Conservation (phyloP, 2,888 invertebrate genomes). For the Pseudeuparius sepicola region DNA sequence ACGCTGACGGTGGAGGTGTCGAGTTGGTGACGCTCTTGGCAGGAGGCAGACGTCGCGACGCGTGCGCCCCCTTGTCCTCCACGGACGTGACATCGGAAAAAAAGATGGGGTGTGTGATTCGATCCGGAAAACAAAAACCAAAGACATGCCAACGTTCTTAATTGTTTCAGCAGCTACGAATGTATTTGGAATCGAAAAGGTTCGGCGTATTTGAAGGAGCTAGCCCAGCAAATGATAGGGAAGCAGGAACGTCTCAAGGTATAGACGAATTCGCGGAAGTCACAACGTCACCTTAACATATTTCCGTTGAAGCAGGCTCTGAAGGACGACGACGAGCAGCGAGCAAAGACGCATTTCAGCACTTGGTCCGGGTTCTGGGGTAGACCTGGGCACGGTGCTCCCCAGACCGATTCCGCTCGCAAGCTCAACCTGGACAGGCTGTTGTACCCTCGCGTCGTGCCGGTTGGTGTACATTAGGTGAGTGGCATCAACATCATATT, state of each 20-base stretch:
- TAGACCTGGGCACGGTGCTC: conserved; percentile 61
- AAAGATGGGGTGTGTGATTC: conserved; percentile 39
- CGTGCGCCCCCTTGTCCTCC: conserved; percentile 45
- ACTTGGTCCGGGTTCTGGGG: conserved; percentile 75
- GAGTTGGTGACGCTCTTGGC: conserved; percentile 70
- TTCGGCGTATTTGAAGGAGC: conserved; percentile 42
- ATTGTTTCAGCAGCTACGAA: conserved; percentile 9
- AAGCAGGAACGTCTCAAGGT: conserved; percentile 41
- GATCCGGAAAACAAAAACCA: not conserved
- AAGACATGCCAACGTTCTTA: conserved; percentile 6
- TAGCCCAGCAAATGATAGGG: conserved; percentile 44
- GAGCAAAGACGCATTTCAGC: conserved; percentile 59
- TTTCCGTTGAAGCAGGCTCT: too few species aligned
- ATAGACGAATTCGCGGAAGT: conserved; percentile 16
- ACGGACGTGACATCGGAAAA: conserved; percentile 46
- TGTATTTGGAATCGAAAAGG: conserved; percentile 33
- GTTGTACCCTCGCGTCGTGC: conserved; percentile 34
- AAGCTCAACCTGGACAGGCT: conserved; percentile 33
- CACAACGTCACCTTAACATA: too few species aligned
- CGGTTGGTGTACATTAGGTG: conserved; percentile 26
- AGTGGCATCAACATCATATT: too few species aligned
- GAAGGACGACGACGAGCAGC: too few species aligned
- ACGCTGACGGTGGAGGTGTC: conserved; percentile 45
- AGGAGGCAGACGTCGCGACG: conserved; percentile 48
- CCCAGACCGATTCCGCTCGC: conserved; percentile 30